These are phyloP conservation scores for Ceraclea dissimilis DNA, from an alignment of 2,888 invertebrate species.

Conservation along the genomic window DNA sequence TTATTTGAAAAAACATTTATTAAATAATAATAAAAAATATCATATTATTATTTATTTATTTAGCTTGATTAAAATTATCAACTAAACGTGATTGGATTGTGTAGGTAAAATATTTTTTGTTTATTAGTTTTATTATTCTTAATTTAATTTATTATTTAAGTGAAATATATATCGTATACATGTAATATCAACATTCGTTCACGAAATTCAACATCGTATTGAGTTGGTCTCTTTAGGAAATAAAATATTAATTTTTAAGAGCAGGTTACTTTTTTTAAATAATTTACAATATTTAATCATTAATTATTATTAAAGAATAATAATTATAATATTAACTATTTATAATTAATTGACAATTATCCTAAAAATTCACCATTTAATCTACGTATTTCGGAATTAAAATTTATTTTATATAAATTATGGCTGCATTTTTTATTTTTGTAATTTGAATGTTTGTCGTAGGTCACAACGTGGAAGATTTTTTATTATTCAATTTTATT, in stretches of 20 bases:
- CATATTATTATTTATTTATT: background rate
- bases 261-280: background rate
- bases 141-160: background rate
- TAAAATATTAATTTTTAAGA: background rate
- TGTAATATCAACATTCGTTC: conserved; percentile 1
- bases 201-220: background rate
- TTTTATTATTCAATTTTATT: no score
- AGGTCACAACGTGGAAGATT: background rate
- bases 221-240: background rate
- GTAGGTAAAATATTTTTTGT: background rate
- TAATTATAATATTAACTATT: conserved; percentile 13
- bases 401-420: no score
- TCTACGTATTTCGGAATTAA: conserved; percentile 15
- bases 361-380: conserved; percentile 24
- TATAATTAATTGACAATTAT: conserved; percentile 26
- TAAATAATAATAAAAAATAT: background rate
- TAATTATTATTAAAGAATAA: background rate
- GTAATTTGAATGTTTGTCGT: background rate
- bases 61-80: background rate
- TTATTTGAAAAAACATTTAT: background rate
- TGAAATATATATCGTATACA: background rate
- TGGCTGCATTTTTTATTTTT: background rate
- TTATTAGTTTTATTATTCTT: background rate
- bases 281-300: background rate
- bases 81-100: background rate